Evolutionary conservation across 1,140 invertebrate genomes (phyloP).

Genomic region (Pseudomyrmex pallidus): DNA sequence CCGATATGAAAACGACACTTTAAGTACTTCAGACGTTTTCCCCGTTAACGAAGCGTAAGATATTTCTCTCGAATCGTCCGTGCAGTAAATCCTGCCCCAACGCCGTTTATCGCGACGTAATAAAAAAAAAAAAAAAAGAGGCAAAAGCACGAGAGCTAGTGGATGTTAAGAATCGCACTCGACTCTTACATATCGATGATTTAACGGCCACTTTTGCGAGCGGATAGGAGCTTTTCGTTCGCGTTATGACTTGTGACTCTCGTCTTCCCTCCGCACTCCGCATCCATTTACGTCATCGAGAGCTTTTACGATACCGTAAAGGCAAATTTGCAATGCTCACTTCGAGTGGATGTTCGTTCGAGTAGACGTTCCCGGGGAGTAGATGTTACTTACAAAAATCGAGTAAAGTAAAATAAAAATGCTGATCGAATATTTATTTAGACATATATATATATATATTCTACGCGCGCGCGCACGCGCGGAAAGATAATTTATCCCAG

Average conservation of each 20-base stretch:
- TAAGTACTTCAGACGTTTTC: slow-evolving; percentile 31
- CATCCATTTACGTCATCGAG: slow-evolving; percentile 5
- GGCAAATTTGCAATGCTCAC: background rate
- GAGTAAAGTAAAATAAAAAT: too few relatives aligned
- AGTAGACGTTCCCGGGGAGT: too few relatives aligned
- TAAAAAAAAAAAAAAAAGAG: slow-evolving; percentile 17
- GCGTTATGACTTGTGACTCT: slow-evolving; percentile 44
- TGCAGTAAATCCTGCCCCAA: slow-evolving; percentile 34
- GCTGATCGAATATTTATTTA: too few relatives aligned
- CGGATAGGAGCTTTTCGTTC: slow-evolving; percentile 26
- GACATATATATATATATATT: too few relatives aligned
- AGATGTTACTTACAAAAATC: too few relatives aligned
- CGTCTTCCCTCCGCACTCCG: too few relatives aligned
- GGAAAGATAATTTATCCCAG: too few relatives aligned
- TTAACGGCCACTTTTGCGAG: slow-evolving; percentile 36
- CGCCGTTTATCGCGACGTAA: slow-evolving; percentile 47
- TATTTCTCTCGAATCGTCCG: slow-evolving; percentile 41
- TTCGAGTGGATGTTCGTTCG: too few relatives aligned
- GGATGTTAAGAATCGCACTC: slow-evolving; percentile 51
- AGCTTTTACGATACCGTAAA: slow-evolving; percentile 26
- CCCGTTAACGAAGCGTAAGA: slow-evolving; percentile 32
- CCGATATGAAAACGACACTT: slow-evolving; percentile 42
- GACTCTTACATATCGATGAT: slow-evolving; percentile 37
- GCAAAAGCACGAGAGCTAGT: background rate
- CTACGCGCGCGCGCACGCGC: too few relatives aligned